Evolutionary conservation across 1,140 invertebrate genomes (phyloP), one percentile per base, ranked within the genome.

Genomic region (Cylas formicarius): DNA sequence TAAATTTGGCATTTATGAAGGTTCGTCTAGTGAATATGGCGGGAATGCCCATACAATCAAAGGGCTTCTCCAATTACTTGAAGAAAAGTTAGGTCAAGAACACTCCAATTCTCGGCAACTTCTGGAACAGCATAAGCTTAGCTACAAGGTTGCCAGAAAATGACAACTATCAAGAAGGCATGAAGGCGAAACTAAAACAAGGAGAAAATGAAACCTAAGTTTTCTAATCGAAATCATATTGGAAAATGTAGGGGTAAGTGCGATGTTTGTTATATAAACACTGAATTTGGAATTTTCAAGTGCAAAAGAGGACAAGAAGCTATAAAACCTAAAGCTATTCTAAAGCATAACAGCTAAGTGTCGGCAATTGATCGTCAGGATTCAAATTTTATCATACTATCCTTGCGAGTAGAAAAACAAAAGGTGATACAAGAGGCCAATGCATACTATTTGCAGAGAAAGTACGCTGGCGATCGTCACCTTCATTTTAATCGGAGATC

Each of bases 71-170:
- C 16, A 57, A 19, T 54, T 64, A 23, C 6, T 59, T 10, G 39
- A 62, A 53, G 37, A 55, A 29, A 41, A 55, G 33, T 46, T 67
- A 9, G 19, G 55, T 21, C 53, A 55, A 35, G 58, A 61, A 26
- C n/a, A n/a, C 58, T n/a, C n/a, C n/a, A n/a, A n/a, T n/a, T n/a
- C 62, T 66, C 48, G 62, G 63, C 35, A 65, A 61, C 48, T 66
- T 44, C 55, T 65, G 53, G 22, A 55, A 50, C 13, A 47, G 34
- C 28, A 33, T 40, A 13, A 20, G 48, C n/a, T 20, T 55, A 16
- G 40, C 50, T 10, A 43, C 37, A 9, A 47, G 46, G 52, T 48
- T 63, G 16, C 26, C 56, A 19, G 18, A 51, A 37, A 53, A 38
- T 19, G 10, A 58, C 10, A 61, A 54, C 9, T 56, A 62, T 41